Evolutionary conservation across 92 coral and sea anemone species (phyloP).

Genomic region (Epizoanthus scotinus): DNA sequence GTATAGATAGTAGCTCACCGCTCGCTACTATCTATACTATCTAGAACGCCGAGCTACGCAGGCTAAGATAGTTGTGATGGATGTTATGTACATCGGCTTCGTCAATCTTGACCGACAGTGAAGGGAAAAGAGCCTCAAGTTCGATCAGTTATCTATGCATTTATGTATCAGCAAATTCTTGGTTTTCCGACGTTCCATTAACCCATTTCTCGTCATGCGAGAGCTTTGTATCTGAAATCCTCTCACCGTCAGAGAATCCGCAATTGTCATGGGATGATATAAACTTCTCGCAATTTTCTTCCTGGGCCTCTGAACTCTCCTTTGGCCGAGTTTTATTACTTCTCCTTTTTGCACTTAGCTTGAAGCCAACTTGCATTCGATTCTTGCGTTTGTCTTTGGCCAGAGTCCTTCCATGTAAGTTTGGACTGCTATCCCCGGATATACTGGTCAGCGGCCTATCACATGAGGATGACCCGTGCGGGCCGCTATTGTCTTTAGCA

Average conservation of each 20-base stretch:
- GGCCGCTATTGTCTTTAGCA: not conserved
- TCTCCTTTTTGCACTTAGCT: not conserved
- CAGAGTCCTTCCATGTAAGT: not conserved
- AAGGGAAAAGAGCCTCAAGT: too few species aligned
- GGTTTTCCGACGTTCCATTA: not conserved
- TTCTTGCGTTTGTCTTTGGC: not conserved
- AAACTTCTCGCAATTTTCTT: not conserved
- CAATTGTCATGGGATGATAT: not conserved
- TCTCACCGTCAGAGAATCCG: not conserved
- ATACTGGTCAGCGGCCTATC: not conserved
- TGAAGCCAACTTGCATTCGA: slow-evolving; percentile 5
- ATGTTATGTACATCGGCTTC: too few species aligned
- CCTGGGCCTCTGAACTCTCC: not conserved
- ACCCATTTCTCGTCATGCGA: not conserved
- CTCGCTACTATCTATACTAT: too few species aligned
- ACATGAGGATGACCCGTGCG: not conserved
- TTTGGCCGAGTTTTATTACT: not conserved
- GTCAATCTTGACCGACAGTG: too few species aligned
- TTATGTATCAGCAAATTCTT: not conserved
- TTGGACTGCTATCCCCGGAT: not conserved
- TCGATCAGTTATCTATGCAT: not conserved
- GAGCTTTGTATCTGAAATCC: not conserved
- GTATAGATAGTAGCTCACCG: too few species aligned
- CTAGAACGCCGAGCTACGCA: too few species aligned
- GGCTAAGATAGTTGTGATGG: too few species aligned